A percentile compares a stretch with the other conserved stretches of the same genome.
phyloP scores from a whole-genome alignment of 92 coral and sea anemone genomes.

The Porites cylindrica region DNA sequence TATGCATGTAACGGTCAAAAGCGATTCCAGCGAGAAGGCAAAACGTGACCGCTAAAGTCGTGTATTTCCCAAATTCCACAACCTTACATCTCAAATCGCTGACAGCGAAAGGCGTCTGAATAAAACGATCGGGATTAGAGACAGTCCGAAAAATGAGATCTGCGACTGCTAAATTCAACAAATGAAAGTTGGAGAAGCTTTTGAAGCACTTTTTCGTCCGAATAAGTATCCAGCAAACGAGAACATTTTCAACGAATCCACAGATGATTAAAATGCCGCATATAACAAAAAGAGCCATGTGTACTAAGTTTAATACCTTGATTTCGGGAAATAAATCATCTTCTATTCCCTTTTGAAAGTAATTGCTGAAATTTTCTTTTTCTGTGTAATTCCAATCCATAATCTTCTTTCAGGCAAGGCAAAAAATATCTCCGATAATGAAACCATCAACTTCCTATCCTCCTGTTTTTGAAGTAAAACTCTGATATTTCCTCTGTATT shows the following conservation, averaged over 20 bases:
- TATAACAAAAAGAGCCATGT: neutral
- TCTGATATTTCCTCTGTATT: too few relatives aligned
- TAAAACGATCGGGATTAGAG: neutral
- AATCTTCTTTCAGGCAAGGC: neutral
- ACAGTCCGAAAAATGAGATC: slow-evolving; percentile 29
- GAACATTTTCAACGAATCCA: slow-evolving; percentile 12
- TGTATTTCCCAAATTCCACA: slow-evolving; percentile 2
- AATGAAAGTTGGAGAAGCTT: slow-evolving; percentile 44
- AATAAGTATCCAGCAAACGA: slow-evolving; percentile 20
- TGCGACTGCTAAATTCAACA: slow-evolving; percentile 32
- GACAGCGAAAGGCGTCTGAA: neutral
- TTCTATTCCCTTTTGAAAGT: neutral
- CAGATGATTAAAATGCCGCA: neutral
- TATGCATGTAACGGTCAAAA: slow-evolving; percentile 43
- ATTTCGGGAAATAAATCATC: neutral
- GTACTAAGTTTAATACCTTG: neutral
- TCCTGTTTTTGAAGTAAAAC: too few relatives aligned
- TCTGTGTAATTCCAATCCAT: slow-evolving; percentile 16
- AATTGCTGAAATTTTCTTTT: neutral
- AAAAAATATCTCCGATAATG: too few relatives aligned
- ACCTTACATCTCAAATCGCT: slow-evolving; percentile 9
- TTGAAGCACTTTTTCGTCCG: slow-evolving; percentile 22
- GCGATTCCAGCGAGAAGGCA: slow-evolving; percentile 41
- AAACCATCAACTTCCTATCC: too few relatives aligned
- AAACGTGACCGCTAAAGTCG: slow-evolving; percentile 37